Percentiles rank a stretch among this genome's conserved stretches.
Conservation (phyloP, 2,797 vertebrate genomes). For the Perdix hodgsoniae region DNA sequence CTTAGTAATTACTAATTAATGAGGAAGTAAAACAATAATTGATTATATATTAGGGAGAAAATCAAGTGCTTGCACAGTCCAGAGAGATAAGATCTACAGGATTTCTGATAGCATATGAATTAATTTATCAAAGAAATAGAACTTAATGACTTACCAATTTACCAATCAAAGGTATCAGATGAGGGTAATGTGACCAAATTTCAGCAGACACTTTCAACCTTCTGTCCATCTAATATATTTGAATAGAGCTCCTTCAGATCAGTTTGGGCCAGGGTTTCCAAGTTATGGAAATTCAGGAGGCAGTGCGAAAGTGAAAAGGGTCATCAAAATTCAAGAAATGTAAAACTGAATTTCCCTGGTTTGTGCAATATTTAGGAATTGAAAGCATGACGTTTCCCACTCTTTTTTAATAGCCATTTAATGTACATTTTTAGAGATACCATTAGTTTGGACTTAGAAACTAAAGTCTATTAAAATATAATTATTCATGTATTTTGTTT, state of each 20-base stretch:
- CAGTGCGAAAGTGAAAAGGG: neutral
- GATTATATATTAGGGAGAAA: neutral
- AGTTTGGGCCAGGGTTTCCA: neutral
- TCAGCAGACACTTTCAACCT: neutral
- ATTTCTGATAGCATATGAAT: neutral
- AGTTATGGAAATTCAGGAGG: neutral
- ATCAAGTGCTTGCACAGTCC: neutral
- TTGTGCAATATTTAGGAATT: neutral
- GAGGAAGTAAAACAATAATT: neutral
- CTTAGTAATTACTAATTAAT: neutral
- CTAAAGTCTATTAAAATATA: neutral
- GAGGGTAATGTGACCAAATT: neutral
- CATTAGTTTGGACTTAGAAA: neutral
- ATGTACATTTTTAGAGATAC: neutral
- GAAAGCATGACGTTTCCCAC: neutral
- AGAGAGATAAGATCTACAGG: neutral
- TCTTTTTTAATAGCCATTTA: neutral
- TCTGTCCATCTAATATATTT: neutral
- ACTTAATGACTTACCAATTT: neutral
- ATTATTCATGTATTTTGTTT: neutral
- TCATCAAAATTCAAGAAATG: neutral
- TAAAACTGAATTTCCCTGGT: neutral
- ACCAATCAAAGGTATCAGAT: neutral
- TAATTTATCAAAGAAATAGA: neutral
- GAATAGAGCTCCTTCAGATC: neutral